These are phyloP conservation scores for Mustela lutreola DNA, from an alignment of 2,113 vertebrate genomes.

Conservation along the genomic window DNA sequence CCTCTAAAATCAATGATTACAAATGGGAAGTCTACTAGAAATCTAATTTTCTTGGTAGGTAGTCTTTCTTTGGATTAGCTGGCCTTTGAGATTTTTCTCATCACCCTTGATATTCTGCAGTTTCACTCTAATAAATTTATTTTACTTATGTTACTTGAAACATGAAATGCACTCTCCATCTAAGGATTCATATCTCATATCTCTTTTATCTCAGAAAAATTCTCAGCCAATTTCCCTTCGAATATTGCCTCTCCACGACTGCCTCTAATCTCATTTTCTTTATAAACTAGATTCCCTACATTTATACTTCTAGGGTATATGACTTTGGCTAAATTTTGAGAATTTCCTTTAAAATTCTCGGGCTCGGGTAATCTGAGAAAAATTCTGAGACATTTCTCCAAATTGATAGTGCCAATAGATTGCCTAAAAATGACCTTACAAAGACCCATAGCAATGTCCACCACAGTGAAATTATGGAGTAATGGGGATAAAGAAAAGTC, in stretches of 20 bases:
- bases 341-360: conserved; percentile 30
- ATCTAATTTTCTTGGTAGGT: background rate
- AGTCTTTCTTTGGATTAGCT: conserved; percentile 26
- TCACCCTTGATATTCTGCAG: conserved; percentile 23
- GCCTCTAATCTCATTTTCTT: conserved; percentile 12
- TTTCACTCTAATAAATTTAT: conserved; percentile 19
- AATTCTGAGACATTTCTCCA: conserved; percentile 34
- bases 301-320: background rate
- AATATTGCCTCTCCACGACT: background rate
- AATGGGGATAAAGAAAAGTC: background rate
- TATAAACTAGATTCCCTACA: conserved; percentile 15
- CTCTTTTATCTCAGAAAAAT: conserved; percentile 21
- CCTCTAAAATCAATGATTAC: conserved; percentile 16
- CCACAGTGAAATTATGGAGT: background rate
- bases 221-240: conserved; percentile 39
- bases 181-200: background rate
- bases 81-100: conserved; percentile 18
- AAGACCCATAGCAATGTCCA: background rate
- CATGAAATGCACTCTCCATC: conserved; percentile 45
- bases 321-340: background rate
- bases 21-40: background rate
- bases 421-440: background rate
- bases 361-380: background rate
- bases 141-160: conserved; percentile 51
- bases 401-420: background rate